Evolutionary conservation across 2,113 vertebrate species (phyloP).

Genomic region (Macrotus californicus): DNA sequence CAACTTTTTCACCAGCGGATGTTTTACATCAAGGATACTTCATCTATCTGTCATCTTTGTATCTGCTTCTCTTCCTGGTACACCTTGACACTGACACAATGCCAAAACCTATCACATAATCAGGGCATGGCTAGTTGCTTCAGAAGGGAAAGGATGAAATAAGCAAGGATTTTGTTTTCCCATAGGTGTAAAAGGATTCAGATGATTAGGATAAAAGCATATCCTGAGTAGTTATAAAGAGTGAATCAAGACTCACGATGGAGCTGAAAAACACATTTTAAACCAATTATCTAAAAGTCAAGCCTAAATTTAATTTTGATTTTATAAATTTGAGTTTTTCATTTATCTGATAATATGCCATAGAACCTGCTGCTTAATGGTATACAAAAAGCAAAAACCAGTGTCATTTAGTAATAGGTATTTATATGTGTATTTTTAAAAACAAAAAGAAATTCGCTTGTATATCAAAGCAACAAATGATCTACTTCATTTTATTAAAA

Average conservation of each 20-base stretch:
- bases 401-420: not conserved
- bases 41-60: constrained; percentile 69
- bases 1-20: constrained; percentile 20
- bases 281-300: not conserved
- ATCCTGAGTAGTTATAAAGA: not conserved
- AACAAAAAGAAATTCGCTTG: not conserved
- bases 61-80: constrained; percentile 70
- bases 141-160: constrained; percentile 6
- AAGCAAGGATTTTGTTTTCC: constrained; percentile 48
- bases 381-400: not conserved
- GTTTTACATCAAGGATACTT: constrained; percentile 72
- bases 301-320: not conserved
- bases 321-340: not conserved
- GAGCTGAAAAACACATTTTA: constrained; percentile 13
- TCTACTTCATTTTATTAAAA: not conserved
- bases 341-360: not conserved
- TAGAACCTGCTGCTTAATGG: not conserved
- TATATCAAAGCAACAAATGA: not conserved
- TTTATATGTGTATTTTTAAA: not conserved
- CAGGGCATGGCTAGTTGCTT: constrained; percentile 37
- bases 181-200: constrained; percentile 53
- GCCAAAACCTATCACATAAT: constrained; percentile 64
- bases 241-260: not conserved
- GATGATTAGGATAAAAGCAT: constrained; percentile 41
- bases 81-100: constrained; percentile 70